phyloP scores from a whole-genome alignment of 2,113 vertebrate species.

The Tricholaema leucomelas region DNA sequence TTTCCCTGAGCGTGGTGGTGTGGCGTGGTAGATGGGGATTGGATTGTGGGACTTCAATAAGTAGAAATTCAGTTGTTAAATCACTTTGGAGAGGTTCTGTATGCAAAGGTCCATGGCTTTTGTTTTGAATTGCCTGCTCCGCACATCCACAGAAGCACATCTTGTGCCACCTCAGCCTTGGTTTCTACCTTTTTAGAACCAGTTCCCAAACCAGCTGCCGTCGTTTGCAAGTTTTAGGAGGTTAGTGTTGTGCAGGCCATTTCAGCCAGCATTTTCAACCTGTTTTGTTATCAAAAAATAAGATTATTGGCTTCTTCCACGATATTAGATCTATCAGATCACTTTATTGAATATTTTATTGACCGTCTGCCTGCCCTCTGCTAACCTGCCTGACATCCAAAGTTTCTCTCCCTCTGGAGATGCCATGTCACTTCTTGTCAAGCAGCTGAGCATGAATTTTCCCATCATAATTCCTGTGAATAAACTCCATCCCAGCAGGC shows the following conservation, averaged over 20 bases:
- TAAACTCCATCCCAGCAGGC: constrained; percentile 81
- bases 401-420: constrained; percentile 85
- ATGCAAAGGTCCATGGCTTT: accelerated
- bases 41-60: no score
- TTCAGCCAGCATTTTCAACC: not conserved
- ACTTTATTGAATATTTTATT: constrained; percentile 93
- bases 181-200: not conserved
- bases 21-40: not conserved
- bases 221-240: not conserved
- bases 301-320: constrained; percentile 58
- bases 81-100: not conserved
- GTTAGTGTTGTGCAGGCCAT: not conserved
- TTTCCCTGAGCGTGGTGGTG: not conserved
- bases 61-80: not conserved
- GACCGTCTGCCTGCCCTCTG: constrained; percentile 85
- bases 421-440: constrained; percentile 80
- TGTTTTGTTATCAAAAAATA: not conserved
- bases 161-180: not conserved
- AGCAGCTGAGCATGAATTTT: constrained; percentile 82
- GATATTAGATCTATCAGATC: constrained; percentile 87
- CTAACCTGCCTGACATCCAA: constrained; percentile 87
- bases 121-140: not conserved
- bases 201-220: not conserved
- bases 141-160: accelerated
- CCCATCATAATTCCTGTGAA: constrained; percentile 83